Conservation (phyloP, 2,888 invertebrate species). For the Sipha maydis region DNA sequence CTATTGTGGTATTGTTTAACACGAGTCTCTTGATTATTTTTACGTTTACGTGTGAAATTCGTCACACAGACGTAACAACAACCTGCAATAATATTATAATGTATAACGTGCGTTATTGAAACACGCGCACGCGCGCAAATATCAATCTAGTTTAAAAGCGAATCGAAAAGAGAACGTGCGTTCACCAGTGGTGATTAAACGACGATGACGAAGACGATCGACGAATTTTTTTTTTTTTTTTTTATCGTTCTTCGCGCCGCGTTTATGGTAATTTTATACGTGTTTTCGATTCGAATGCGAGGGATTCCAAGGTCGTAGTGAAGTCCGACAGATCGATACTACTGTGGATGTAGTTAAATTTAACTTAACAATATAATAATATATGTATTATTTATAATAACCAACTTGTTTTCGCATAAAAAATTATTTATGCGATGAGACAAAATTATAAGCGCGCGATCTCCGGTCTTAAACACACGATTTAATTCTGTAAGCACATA, state of each 20-base stretch:
- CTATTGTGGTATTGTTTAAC: background rate
- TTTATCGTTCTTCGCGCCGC: background rate
- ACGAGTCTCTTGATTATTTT: background rate
- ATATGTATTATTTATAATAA: too few species aligned
- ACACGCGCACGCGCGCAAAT: background rate
- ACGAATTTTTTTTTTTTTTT: background rate
- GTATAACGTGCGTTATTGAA: background rate
- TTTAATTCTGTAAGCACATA: too few species aligned
- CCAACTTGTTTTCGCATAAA: too few species aligned
- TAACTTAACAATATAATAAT: background rate
- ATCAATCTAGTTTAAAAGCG: conserved; percentile 6
- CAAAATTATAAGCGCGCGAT: background rate
- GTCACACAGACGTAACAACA: background rate
- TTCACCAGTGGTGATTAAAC: background rate
- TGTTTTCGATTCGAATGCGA: background rate
- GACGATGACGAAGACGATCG: background rate
- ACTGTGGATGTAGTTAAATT: background rate
- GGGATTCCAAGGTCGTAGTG: background rate
- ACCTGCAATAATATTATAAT: background rate
- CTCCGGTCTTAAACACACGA: background rate
- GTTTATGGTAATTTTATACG: background rate
- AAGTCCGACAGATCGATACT: background rate
- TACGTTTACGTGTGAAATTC: background rate
- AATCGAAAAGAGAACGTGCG: conserved; percentile 7
- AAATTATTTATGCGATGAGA: background rate